Evolutionary conservation across 2,797 vertebrate species (phyloP).

Genomic region (Poeciliopsis gracilis): DNA sequence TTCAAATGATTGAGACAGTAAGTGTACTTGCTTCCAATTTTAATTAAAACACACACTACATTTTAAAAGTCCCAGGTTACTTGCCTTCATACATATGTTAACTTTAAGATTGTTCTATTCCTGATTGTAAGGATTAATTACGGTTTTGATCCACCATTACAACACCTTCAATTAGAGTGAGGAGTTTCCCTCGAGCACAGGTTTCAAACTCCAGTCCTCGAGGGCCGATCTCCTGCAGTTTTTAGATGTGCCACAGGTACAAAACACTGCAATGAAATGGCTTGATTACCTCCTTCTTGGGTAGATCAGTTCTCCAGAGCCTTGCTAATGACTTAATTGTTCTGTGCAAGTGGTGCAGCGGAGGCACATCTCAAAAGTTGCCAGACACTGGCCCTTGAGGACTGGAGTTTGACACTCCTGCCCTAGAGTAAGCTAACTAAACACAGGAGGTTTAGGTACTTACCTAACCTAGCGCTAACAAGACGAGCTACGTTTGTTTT

Average conservation of each 20-base stretch:
- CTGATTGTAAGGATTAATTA: neutral
- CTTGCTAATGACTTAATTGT: too few relatives aligned
- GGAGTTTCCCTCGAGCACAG: neutral
- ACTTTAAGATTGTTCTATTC: neutral
- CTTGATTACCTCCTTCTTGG: too few relatives aligned
- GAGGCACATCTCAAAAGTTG: too few relatives aligned
- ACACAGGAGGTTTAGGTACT: neutral
- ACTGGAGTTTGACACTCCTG: too few relatives aligned
- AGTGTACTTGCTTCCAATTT: neutral
- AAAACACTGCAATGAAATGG: too few relatives aligned
- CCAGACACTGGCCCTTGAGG: too few relatives aligned
- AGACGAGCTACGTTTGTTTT: slow-evolving; percentile 43
- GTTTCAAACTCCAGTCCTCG: too few relatives aligned
- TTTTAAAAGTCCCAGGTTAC: neutral
- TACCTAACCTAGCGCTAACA: slow-evolving; percentile 28
- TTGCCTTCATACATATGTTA: neutral
- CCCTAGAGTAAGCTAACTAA: neutral
- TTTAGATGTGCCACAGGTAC: too few relatives aligned
- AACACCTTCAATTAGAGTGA: neutral
- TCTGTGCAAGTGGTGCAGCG: too few relatives aligned
- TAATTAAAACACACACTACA: neutral
- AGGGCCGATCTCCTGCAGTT: too few relatives aligned
- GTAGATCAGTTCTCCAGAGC: too few relatives aligned
- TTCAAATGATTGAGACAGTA: neutral
- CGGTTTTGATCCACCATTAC: neutral